A percentile compares a stretch with the other conserved stretches of the same genome.
Evolutionary conservation across 1,140 invertebrate species (phyloP).

Genomic region (Adelges cooleyi): DNA sequence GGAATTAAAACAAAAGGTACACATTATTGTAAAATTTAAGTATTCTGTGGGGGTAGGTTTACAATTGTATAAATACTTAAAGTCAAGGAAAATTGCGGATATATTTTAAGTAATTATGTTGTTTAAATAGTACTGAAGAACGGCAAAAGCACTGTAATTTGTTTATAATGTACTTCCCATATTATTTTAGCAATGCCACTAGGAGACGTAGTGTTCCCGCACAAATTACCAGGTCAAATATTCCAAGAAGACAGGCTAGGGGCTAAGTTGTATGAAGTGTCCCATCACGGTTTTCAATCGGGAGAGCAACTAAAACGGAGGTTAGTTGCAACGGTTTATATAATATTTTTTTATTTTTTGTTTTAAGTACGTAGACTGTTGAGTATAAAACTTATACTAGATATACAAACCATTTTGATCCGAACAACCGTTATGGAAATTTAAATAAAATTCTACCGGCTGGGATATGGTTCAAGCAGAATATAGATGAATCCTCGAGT

Average conservation of each 20-base stretch:
- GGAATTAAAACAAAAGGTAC: too few species aligned
- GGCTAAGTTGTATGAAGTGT: neutral
- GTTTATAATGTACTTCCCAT: too few species aligned
- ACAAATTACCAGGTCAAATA: neutral
- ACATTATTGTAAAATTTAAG: too few species aligned
- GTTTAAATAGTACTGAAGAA: too few species aligned
- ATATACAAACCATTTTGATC: neutral
- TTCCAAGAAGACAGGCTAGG: neutral
- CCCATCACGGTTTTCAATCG: neutral
- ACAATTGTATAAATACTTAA: too few species aligned
- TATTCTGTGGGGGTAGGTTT: too few species aligned
- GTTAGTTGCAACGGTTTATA: neutral
- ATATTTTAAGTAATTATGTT: too few species aligned
- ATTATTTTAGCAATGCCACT: too few species aligned
- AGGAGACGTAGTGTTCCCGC: neutral
- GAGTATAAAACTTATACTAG: too few species aligned
- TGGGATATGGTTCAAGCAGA: slow-evolving; percentile 1
- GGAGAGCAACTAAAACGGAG: neutral
- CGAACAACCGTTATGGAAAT: neutral
- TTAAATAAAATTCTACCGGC: neutral
- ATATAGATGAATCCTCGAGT: neutral
- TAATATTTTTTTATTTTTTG: neutral
- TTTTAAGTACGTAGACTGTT: too few species aligned
- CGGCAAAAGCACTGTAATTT: too few species aligned
- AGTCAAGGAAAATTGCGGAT: too few species aligned